These are phyloP conservation scores for Sparus aurata DNA, from an alignment of 2,797 vertebrate genomes.

Conservation along the genomic window DNA sequence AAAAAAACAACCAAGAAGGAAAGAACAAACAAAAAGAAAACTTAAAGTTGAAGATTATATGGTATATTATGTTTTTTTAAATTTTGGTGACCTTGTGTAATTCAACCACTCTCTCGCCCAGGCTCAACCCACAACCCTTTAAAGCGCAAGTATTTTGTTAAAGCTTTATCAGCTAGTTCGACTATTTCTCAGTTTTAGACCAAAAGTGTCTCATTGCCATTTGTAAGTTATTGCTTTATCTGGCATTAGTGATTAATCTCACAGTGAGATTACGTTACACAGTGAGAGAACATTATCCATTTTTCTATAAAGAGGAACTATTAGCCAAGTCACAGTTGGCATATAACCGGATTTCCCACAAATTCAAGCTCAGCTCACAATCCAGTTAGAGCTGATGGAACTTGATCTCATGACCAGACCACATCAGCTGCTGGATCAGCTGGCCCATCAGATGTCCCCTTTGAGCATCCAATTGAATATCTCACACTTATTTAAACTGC, in stretches of 20 bases:
- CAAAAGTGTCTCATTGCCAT: constrained; percentile 40
- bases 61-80: neutral
- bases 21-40: neutral
- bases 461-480: too few species aligned
- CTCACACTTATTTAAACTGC: too few species aligned
- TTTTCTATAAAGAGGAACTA: constrained; percentile 44
- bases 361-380: too few species aligned
- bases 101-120: neutral
- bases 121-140: neutral
- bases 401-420: too few species aligned
- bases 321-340: neutral
- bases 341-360: neutral
- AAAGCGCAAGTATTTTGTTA: constrained; percentile 21
- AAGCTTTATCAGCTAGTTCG: constrained; percentile 30
- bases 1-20: neutral
- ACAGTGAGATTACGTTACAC: constrained; percentile 20
- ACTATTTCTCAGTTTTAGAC: constrained; percentile 23
- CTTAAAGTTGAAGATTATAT: neutral
- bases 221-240: constrained; percentile 52
- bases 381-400: too few species aligned
- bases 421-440: too few species aligned
- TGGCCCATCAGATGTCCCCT: too few species aligned
- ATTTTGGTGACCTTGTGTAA: neutral
- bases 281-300: constrained; percentile 24
- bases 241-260: constrained; percentile 52